phyloP scores from a whole-genome alignment of 2,888 invertebrate species.

The Liodrosophila aerea region DNA sequence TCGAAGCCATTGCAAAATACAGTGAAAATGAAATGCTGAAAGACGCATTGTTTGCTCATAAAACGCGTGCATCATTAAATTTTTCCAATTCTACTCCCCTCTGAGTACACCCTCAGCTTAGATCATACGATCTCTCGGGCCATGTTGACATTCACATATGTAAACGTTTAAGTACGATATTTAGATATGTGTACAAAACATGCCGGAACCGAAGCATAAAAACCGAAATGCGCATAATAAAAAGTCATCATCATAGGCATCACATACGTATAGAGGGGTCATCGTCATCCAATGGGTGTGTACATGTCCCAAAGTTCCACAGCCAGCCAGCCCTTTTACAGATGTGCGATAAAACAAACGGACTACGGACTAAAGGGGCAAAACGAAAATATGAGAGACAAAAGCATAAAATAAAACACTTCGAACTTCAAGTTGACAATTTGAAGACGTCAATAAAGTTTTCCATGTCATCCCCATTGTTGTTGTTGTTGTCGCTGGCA shows the following conservation, averaged over 20 bases:
- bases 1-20: constrained; percentile 62
- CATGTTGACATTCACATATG: constrained; percentile 46
- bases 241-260: constrained; percentile 68
- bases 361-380: constrained; percentile 51
- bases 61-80: constrained; percentile 70
- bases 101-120: constrained; percentile 23
- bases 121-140: constrained; percentile 28
- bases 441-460: constrained; percentile 75
- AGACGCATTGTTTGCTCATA: constrained; percentile 65
- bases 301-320: constrained; percentile 14
- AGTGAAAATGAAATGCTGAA: constrained; percentile 54
- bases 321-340: constrained; percentile 69
- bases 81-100: background rate
- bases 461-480: constrained; percentile 46
- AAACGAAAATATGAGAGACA: constrained; percentile 71
- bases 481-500: constrained; percentile 25
- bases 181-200: constrained; percentile 72
- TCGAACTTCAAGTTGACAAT: constrained; percentile 71
- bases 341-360: constrained; percentile 71
- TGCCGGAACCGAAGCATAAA: constrained; percentile 73
- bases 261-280: constrained; percentile 16
- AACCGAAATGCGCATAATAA: constrained; percentile 73
- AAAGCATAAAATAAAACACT: constrained; percentile 74
- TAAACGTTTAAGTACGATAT: constrained; percentile 73
- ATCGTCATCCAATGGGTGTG: background rate